Evolutionary conservation across 2,888 invertebrate genomes (phyloP).

Genomic region (Teleiodes luculella): DNA sequence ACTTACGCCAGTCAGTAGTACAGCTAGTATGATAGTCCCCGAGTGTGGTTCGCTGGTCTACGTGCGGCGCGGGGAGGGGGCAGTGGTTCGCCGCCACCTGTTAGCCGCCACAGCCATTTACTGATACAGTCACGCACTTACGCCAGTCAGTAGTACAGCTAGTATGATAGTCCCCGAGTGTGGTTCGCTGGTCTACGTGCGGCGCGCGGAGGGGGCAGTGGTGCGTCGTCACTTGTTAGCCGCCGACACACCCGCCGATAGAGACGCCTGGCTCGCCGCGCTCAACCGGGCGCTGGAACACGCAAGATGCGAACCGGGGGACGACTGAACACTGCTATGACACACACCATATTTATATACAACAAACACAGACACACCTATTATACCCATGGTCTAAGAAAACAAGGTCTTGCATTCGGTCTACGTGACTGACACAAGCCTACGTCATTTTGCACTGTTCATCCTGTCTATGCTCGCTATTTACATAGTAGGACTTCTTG

Average conservation of each 20-base stretch:
- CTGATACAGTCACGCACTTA: too few relatives aligned
- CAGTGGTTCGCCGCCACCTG: conserved; percentile 80
- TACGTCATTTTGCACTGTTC: too few relatives aligned
- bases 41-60: conserved; percentile 61
- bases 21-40: conserved; percentile 53
- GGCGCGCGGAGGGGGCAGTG: conserved; percentile 37
- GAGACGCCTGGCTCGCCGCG: conserved; percentile 91
- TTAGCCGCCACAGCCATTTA: too few relatives aligned
- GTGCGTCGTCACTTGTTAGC: conserved; percentile 87
- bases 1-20: too few relatives aligned
- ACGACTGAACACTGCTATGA: conserved; percentile 29
- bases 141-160: too few relatives aligned
- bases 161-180: conserved; percentile 55
- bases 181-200: conserved; percentile 59
- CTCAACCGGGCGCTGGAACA: conserved; percentile 91
- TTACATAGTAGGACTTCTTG: too few relatives aligned
- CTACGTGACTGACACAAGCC: too few relatives aligned
- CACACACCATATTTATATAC: too few relatives aligned
- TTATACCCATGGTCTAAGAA: too few relatives aligned
- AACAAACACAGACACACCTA: too few relatives aligned
- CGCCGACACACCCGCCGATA: conserved; percentile 94
- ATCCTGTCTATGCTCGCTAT: too few relatives aligned
- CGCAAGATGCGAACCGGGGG: conserved; percentile 78
- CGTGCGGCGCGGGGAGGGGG: conserved; percentile 39
- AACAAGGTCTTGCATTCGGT: too few relatives aligned